Conservation (phyloP, 2,797 vertebrate species). For the Coregonus suidteri region DNA sequence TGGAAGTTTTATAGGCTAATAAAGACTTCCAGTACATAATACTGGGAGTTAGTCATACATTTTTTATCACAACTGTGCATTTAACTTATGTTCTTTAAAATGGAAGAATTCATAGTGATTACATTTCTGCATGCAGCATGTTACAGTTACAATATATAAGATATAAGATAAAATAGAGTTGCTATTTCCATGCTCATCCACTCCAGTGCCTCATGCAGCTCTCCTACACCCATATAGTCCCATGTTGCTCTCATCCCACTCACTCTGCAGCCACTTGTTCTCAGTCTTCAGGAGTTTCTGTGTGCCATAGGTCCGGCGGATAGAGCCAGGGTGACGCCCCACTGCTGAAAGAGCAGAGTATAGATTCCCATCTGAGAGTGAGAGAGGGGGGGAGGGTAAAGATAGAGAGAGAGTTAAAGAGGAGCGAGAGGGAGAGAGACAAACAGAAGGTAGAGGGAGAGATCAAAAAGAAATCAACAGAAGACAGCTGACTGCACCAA, state of each 20-base stretch:
- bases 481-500: constrained; percentile 29
- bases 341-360: constrained; percentile 81
- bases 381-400: background rate
- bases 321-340: constrained; percentile 68
- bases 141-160: background rate
- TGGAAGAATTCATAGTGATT: too few relatives aligned
- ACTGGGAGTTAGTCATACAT: too few relatives aligned
- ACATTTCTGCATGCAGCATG: too few relatives aligned
- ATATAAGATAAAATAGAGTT: background rate
- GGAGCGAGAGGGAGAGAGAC: background rate
- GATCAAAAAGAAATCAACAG: constrained; percentile 45
- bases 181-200: background rate
- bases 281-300: constrained; percentile 81
- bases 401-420: constrained; percentile 7
- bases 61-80: too few relatives aligned
- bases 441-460: constrained; percentile 1
- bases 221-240: background rate
- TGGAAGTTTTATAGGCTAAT: too few relatives aligned
- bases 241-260: constrained; percentile 61
- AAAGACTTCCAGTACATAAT: too few relatives aligned
- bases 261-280: constrained; percentile 81
- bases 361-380: constrained; percentile 74
- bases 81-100: too few relatives aligned
- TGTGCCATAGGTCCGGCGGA: constrained; percentile 78
- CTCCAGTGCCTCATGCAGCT: background rate